Evolutionary conservation across 2,888 invertebrate species (phyloP).

Genomic region (Tetragonula carbonaria): DNA sequence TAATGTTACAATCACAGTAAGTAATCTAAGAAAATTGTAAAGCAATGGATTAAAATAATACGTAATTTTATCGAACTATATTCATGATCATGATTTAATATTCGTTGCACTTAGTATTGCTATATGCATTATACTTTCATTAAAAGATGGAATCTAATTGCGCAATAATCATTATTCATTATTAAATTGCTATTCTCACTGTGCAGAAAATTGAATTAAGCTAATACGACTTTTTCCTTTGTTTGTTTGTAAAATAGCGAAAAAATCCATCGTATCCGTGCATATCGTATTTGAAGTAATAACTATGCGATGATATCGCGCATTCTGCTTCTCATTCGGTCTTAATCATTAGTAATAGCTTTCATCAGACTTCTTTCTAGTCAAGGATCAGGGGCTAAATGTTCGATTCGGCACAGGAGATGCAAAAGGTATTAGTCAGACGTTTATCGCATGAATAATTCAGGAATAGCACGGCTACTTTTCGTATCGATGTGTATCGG

Average conservation of each 20-base stretch:
- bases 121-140: not conserved
- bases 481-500: constrained; percentile 35
- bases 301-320: constrained; percentile 1
- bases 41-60: not conserved
- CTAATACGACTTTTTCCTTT: not conserved
- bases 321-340: not conserved
- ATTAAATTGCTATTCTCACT: too few species aligned
- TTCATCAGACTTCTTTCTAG: constrained; percentile 2
- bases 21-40: too few species aligned
- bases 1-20: too few species aligned
- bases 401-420: constrained; percentile 13
- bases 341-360: not conserved
- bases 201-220: not conserved
- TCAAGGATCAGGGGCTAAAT: constrained; percentile 20
- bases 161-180: constrained; percentile 16
- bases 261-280: not conserved
- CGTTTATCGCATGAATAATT: constrained; percentile 47
- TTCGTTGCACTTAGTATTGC: not conserved
- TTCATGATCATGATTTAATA: not conserved
- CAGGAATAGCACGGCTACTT: constrained; percentile 17
- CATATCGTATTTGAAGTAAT: not conserved
- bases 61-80: not conserved
- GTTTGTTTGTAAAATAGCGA: not conserved
- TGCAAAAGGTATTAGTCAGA: constrained; percentile 25
- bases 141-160: constrained; percentile 45